A percentile compares a stretch with the other conserved stretches of the same genome.
Conservation (phyloP, 1,140 invertebrate species). For the Sinella curviseta region DNA sequence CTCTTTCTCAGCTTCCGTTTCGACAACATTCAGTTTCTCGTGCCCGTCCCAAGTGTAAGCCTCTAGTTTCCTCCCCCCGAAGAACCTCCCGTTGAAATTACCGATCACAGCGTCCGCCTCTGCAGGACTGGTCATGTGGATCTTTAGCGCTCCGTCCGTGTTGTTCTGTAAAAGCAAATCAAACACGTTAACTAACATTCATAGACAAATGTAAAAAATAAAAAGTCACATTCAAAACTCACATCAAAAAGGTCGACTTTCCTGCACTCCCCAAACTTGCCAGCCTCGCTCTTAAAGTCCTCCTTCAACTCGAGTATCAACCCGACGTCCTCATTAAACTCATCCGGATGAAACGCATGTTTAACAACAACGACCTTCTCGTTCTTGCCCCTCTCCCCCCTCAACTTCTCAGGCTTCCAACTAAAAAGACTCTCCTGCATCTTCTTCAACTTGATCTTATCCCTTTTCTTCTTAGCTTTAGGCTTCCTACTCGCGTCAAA, state of each 20-base stretch:
- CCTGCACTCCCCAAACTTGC: constrained; percentile 87
- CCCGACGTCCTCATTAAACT: constrained; percentile 86
- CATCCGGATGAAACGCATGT: constrained; percentile 86
- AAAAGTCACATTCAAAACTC: constrained; percentile 57
- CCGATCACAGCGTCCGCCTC: constrained; percentile 86
- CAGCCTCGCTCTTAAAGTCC: constrained; percentile 83
- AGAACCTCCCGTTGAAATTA: constrained; percentile 88
- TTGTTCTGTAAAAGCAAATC: constrained; percentile 64
- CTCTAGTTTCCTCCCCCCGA: constrained; percentile 77
- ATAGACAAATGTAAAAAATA: background rate
- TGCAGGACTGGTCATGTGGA: constrained; percentile 86
- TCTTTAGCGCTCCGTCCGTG: constrained; percentile 89
- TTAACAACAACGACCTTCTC: constrained; percentile 91
- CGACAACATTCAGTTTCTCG: constrained; percentile 72
- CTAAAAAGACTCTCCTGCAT: constrained; percentile 91
- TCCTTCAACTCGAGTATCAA: constrained; percentile 88
- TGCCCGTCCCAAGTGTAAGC: constrained; percentile 87
- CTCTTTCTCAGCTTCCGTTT: constrained; percentile 84
- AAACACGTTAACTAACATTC: background rate
- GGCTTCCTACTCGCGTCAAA: constrained; percentile 93
- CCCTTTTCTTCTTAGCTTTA: constrained; percentile 85
- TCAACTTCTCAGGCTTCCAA: constrained; percentile 90
- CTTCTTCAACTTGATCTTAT: constrained; percentile 87
- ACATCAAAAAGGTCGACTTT: constrained; percentile 93
- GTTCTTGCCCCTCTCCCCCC: constrained; percentile 78